Evolutionary conservation across 2,113 vertebrate species (phyloP), one percentile per base, ranked within the genome.

Genomic region (Cepphus grylle): DNA sequence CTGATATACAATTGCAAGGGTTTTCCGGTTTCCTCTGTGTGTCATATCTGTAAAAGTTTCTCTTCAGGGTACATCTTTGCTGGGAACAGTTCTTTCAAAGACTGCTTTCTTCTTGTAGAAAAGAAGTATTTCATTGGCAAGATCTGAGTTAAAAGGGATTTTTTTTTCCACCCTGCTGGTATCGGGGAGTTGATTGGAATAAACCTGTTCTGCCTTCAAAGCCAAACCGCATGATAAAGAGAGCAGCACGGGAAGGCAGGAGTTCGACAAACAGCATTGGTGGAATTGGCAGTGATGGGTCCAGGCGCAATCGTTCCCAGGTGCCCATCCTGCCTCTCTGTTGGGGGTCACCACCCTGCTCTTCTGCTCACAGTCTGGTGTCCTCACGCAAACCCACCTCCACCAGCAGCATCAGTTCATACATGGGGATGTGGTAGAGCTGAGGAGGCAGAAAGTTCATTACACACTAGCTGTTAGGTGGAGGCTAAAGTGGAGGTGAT

Each of bases 221-320:
- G 6, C 15, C 58, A 84, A 93, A 45, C 30, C 53, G 34, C 7
- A 2, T n/a, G 45, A 61, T 61, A 82, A 56, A 84, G 21, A 9
- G 32, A 19, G 8, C 5, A 56, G 15, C n/a, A 34, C 0, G 4
- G 25, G 4, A 17, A 83, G 36, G 15, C 43, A 76, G 62, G 36
- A 71, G 6, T 58, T 74, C 1, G 2, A 32, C 32, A 81, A 78
- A 23, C 27, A 23, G 15, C 0, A 0, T 59, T 82, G 34, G 5
- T 52, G 22, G 79, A 47, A 36, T 29, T 58, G 43, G 22, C 49
- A 80, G 25, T 26, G 71, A 8, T 36, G 47, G 29, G 36, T 62
- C 47, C 17, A 56, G 63, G 32, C 3, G 1, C 0, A 1, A 30
- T 10, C 3, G 1, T 32, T 66, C 42, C 42, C 42, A 65, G 52